A percentile compares a stretch with the other conserved stretches of the same genome.
Evolutionary conservation across 2,888 invertebrate species (phyloP).

Genomic region (Eudasyphora cyanicolor): DNA sequence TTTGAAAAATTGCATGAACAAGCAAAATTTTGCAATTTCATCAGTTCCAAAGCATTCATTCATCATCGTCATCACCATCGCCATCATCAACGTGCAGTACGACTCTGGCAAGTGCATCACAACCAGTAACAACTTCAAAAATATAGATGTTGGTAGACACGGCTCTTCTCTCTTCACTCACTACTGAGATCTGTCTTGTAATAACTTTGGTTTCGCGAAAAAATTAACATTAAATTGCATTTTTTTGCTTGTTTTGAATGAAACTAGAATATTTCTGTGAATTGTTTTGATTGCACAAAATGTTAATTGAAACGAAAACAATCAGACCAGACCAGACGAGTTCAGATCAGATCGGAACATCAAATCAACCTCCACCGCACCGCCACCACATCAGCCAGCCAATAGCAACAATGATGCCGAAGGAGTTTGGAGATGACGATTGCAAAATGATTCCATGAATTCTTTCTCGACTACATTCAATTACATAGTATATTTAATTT

Average conservation of each 20-base stretch:
- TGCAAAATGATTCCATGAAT: conserved; percentile 52
- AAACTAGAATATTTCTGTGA: conserved; percentile 45
- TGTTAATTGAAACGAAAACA: conserved; percentile 45
- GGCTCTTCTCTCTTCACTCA: conserved; percentile 16
- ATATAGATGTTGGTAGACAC: conserved; percentile 1
- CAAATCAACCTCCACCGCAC: neutral
- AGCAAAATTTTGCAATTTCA: conserved; percentile 58
- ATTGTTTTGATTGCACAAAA: conserved; percentile 50
- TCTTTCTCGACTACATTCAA: neutral
- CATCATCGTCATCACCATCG: conserved; percentile 31
- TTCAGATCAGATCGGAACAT: neutral
- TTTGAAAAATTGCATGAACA: conserved; percentile 38
- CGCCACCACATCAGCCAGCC: neutral
- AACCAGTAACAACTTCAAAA: neutral
- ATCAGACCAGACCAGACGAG: conserved; percentile 35
- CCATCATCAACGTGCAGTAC: conserved; percentile 8
- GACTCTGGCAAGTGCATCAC: neutral
- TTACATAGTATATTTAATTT: neutral
- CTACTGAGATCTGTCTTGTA: neutral
- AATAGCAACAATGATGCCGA: conserved; percentile 10
- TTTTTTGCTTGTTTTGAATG: conserved; percentile 21
- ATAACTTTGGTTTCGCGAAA: neutral
- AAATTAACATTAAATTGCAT: conserved; percentile 61
- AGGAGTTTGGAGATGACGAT: conserved; percentile 43
- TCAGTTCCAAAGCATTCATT: conserved; percentile 51